phyloP scores from a whole-genome alignment of 2,888 invertebrate genomes.

The Parnassius orleans region DNA sequence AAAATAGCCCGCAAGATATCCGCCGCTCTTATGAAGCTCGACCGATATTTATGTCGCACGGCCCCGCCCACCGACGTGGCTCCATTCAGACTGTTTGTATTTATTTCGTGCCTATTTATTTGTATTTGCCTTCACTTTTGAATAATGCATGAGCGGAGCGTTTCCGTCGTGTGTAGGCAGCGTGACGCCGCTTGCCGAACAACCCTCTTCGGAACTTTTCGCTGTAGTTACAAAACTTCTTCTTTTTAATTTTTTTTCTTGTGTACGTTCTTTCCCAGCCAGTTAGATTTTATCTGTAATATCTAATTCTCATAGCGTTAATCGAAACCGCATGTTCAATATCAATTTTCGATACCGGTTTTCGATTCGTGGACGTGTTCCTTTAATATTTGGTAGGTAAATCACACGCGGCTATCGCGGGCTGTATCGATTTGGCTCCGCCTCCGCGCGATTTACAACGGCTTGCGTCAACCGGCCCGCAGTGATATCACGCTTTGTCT shows the following conservation, averaged over 20 bases:
- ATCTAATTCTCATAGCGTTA: slow-evolving; percentile 56
- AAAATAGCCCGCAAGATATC: slow-evolving; percentile 72
- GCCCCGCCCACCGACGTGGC: slow-evolving; percentile 76
- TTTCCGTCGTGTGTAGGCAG: slow-evolving; percentile 80
- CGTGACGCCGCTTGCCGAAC: slow-evolving; percentile 63
- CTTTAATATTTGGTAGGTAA: slow-evolving; percentile 69
- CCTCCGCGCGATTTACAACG: slow-evolving; percentile 53
- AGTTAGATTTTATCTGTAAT: slow-evolving; percentile 28
- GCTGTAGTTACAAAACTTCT: slow-evolving; percentile 30
- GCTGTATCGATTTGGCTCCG: slow-evolving; percentile 50
- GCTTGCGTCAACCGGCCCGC: slow-evolving; percentile 57
- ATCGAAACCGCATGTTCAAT: slow-evolving; percentile 63
- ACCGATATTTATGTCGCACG: slow-evolving; percentile 77
- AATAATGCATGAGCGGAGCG: slow-evolving; percentile 78
- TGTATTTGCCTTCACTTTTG: slow-evolving; percentile 78
- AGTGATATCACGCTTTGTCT: slow-evolving; percentile 52
- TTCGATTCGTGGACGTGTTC: slow-evolving; percentile 54
- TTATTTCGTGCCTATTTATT: slow-evolving; percentile 80
- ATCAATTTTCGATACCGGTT: slow-evolving; percentile 66
- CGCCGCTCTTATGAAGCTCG: slow-evolving; percentile 74
- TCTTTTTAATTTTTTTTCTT: slow-evolving; percentile 13
- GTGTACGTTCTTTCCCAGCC: slow-evolving; percentile 21
- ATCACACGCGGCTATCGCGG: slow-evolving; percentile 57
- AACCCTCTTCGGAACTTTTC: slow-evolving; percentile 46
- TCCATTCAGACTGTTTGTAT: slow-evolving; percentile 80